These are phyloP conservation scores for Dipodomys ordii DNA, from an alignment of 2,113 vertebrate species.

Conservation along the genomic window DNA sequence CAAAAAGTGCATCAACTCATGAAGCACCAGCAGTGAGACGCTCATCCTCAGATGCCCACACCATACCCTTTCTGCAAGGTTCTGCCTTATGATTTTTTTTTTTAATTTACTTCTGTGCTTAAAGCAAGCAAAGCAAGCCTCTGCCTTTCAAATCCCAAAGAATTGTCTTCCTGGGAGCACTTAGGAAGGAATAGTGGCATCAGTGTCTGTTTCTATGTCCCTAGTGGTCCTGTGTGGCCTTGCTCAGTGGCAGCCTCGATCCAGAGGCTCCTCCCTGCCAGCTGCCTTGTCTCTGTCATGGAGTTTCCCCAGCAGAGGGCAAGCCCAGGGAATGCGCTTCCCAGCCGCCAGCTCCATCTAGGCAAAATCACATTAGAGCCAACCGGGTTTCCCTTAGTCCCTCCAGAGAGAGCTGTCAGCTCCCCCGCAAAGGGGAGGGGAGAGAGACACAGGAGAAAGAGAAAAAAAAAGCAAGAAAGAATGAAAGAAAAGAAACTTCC, in stretches of 20 bases:
- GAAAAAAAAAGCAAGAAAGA: no score
- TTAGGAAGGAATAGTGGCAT: background rate
- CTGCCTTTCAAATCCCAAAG: background rate
- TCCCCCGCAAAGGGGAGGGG: conserved; percentile 64
- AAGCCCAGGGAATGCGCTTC: conserved; percentile 70
- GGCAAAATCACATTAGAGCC: conserved; percentile 71
- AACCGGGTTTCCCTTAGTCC: conserved; percentile 68
- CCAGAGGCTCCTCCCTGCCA: conserved; percentile 52
- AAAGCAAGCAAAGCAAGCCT: background rate
- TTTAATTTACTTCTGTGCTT: background rate
- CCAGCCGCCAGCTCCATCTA: conserved; percentile 72
- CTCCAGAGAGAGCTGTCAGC: conserved; percentile 60
- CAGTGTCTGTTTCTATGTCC: background rate
- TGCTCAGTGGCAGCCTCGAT: background rate
- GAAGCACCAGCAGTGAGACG: background rate
- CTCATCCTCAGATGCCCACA: background rate
- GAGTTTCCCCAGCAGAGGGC: conserved; percentile 78
- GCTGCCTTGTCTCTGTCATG: conserved; percentile 61
- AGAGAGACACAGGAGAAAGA: conserved; percentile 1
- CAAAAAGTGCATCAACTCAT: background rate
- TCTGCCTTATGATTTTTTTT: background rate
- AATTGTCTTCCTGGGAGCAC: background rate
- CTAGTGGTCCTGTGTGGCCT: background rate
- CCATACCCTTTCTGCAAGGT: background rate
- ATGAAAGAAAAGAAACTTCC: conserved; percentile 64